Percentiles rank a stretch among this genome's conserved stretches.
Conservation (phyloP, 2,113 vertebrate species). For the Vimba vimba region DNA sequence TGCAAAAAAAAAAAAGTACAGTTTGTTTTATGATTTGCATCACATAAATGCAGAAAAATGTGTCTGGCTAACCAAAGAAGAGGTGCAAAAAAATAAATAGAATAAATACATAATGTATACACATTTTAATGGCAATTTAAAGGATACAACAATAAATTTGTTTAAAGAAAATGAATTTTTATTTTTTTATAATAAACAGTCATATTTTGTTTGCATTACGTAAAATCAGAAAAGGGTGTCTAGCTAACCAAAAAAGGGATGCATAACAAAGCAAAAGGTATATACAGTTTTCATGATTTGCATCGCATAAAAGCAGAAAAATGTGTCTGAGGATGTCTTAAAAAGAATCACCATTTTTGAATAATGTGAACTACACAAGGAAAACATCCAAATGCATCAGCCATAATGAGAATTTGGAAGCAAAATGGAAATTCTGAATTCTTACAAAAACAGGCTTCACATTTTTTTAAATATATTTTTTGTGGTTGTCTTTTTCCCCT, state of each 20-base stretch:
- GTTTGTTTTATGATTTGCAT: neutral
- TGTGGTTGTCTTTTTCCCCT: neutral
- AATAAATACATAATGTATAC: too few species aligned
- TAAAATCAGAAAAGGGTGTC: neutral
- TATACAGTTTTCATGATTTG: neutral
- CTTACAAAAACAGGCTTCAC: neutral
- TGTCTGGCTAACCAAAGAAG: neutral
- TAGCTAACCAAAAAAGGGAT: neutral
- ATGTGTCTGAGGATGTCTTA: neutral
- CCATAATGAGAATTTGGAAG: neutral
- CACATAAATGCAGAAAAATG: neutral
- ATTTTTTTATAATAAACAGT: neutral
- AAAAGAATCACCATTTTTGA: neutral
- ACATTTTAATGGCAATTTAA: too few species aligned
- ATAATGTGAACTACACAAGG: too few species aligned
- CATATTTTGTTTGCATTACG: neutral
- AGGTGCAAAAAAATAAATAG: too few species aligned
- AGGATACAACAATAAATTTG: too few species aligned
- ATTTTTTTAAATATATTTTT: too few species aligned
- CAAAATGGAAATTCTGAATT: neutral
- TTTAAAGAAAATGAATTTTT: too few species aligned
- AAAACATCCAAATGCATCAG: neutral
- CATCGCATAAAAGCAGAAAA: too few species aligned
- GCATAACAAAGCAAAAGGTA: neutral
- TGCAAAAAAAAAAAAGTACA: too few species aligned